Evolutionary conservation across 2,888 invertebrate species (phyloP).

Genomic region (Linnaemya vulpina): DNA sequence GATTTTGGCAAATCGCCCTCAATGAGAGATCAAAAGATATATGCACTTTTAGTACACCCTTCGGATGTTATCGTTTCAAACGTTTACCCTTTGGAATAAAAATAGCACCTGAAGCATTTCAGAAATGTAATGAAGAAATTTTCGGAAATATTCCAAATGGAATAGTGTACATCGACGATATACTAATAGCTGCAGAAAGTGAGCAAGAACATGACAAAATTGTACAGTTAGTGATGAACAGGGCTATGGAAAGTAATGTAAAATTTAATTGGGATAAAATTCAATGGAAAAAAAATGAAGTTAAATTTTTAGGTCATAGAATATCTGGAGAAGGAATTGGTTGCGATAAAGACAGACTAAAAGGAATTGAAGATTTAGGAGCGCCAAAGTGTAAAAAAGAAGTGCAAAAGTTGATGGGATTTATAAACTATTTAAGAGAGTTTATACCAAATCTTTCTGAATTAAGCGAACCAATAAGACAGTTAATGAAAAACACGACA

Average conservation of each 20-base stretch:
- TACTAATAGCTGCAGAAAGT: slow-evolving; percentile 22
- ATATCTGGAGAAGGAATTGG: slow-evolving; percentile 52
- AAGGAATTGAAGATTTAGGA: slow-evolving; percentile 50
- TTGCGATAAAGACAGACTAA: slow-evolving; percentile 47
- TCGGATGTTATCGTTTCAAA: background rate
- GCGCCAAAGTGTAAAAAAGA: slow-evolving; percentile 57
- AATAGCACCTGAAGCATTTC: slow-evolving; percentile 60
- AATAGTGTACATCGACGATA: slow-evolving; percentile 48
- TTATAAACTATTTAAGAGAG: slow-evolving; percentile 64
- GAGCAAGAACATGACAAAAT: slow-evolving; percentile 17
- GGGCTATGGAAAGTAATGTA: slow-evolving; percentile 7
- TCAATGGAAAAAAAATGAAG: slow-evolving; percentile 15
- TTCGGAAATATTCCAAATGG: slow-evolving; percentile 40
- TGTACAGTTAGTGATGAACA: background rate
- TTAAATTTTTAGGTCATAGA: slow-evolving; percentile 52
- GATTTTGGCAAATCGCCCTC: slow-evolving; percentile 59
- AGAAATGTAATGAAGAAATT: slow-evolving; percentile 50
- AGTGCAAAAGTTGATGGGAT: slow-evolving; percentile 49
- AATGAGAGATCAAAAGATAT: slow-evolving; percentile 43
- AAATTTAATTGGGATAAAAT: slow-evolving; percentile 19
- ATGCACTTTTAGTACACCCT: slow-evolving; percentile 61
- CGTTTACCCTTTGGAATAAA: slow-evolving; percentile 60
- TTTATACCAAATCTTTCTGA: slow-evolving; percentile 72
- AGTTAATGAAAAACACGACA: slow-evolving; percentile 67
- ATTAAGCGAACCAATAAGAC: slow-evolving; percentile 61